Conservation (phyloP, 30 jellyfish, hydroid and myxozoan genomes). For the Turritopsis dohrnii region DNA sequence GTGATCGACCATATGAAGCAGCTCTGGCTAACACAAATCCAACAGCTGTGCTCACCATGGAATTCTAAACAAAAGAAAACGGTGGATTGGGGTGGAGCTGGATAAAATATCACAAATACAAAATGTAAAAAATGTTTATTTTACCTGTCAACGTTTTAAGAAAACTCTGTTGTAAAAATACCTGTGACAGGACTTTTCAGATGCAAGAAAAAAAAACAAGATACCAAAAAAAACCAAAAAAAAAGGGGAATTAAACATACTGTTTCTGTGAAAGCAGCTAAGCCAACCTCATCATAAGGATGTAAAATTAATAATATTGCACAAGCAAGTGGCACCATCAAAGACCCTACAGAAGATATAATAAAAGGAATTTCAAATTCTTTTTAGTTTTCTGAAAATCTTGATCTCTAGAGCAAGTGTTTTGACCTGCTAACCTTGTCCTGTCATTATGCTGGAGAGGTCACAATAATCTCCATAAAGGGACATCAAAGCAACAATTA, state of each 20-base stretch:
- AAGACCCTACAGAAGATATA: slow-evolving; percentile 37
- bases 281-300: slow-evolving; percentile 81
- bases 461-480: slow-evolving; percentile 65
- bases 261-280: slow-evolving; percentile 80
- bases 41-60: slow-evolving; percentile 74
- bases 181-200: too few relatives aligned
- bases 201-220: too few relatives aligned
- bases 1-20: slow-evolving; percentile 58
- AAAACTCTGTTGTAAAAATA: too few relatives aligned
- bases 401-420: neutral
- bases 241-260: slow-evolving; percentile 29
- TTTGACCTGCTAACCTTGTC: slow-evolving; percentile 58
- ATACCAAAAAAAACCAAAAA: neutral
- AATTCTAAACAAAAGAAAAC: slow-evolving; percentile 36
- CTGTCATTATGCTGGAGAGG: slow-evolving; percentile 63
- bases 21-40: slow-evolving; percentile 83
- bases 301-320: slow-evolving; percentile 61
- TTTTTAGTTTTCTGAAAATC: neutral
- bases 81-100: neutral
- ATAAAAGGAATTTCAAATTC: neutral
- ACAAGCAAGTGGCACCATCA: slow-evolving; percentile 70
- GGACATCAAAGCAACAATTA: slow-evolving; percentile 60
- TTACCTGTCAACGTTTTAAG: too few relatives aligned
- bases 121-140: too few relatives aligned
- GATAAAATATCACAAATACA: neutral